These are phyloP conservation scores for Dendrophyllia cribrosa DNA, from an alignment of 64 coral and sea anemone genomes.

Conservation along the genomic window DNA sequence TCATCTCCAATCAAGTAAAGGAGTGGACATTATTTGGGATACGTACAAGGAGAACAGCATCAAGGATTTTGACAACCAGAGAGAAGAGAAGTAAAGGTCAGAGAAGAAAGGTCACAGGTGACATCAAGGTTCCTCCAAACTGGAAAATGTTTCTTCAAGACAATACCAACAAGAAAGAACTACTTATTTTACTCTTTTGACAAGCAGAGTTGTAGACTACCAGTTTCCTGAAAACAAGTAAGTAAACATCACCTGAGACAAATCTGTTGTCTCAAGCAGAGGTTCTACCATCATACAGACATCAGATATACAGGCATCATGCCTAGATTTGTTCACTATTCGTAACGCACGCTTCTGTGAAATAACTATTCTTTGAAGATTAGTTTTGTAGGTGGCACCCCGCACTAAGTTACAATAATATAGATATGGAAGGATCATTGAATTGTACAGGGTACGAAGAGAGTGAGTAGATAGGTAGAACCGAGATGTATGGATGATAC, in stretches of 20 bases:
- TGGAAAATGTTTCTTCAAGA: not conserved
- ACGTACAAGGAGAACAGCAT: conserved; percentile 23
- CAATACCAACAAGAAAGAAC: conserved; percentile 54
- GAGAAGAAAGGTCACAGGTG: conserved; percentile 58
- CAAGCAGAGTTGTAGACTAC: conserved; percentile 6
- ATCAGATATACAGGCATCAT: not conserved
- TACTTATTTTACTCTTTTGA: conserved; percentile 13
- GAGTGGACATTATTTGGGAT: conserved; percentile 35
- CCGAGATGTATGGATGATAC: not conserved
- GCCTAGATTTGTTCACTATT: not conserved
- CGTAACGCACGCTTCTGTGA: conserved; percentile 1
- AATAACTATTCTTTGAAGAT: not conserved
- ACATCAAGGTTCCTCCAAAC: conserved; percentile 24
- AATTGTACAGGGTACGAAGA: not conserved
- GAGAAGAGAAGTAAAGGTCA: not conserved
- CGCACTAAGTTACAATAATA: not conserved
- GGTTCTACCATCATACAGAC: conserved; percentile 11
- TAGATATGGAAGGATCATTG: conserved; percentile 2
- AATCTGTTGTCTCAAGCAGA: conserved; percentile 22
- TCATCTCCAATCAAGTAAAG: conserved; percentile 25
- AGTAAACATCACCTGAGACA: conserved; percentile 27
- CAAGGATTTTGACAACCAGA: not conserved
- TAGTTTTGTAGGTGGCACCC: not conserved
- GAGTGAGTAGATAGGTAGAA: not conserved
- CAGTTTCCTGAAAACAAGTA: conserved; percentile 46